Conservation (phyloP, 1,140 invertebrate genomes). For the Helicoverpa armigera region DNA sequence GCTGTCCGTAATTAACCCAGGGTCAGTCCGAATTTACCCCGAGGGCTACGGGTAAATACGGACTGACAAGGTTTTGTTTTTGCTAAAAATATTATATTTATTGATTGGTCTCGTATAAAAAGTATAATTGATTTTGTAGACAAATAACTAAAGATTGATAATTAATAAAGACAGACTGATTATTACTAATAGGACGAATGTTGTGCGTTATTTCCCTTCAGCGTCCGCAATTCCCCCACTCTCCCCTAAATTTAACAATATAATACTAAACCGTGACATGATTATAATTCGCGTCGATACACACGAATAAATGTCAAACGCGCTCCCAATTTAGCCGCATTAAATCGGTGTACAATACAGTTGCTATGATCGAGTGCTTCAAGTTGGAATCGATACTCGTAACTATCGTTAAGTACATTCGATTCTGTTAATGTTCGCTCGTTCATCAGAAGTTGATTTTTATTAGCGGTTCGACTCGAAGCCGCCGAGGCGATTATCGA, state of each 20-base stretch:
- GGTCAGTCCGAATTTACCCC: too few species aligned
- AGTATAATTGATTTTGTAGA: too few species aligned
- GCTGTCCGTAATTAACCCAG: too few species aligned
- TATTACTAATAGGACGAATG: too few species aligned
- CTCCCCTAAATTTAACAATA: neutral
- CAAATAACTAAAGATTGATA: too few species aligned
- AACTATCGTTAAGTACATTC: neutral
- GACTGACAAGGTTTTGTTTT: too few species aligned
- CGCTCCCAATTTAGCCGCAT: neutral
- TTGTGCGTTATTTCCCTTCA: too few species aligned
- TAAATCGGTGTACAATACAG: neutral
- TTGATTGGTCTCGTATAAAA: too few species aligned
- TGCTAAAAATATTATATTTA: too few species aligned
- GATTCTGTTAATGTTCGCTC: neutral
- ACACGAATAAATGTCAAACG: neutral
- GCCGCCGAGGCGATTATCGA: slow-evolving; percentile 46
- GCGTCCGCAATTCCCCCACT: too few species aligned
- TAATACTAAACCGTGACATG: neutral
- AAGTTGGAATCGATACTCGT: neutral
- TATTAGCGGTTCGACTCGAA: slow-evolving; percentile 44
- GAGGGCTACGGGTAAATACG: too few species aligned
- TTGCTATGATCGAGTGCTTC: neutral
- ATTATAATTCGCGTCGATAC: neutral
- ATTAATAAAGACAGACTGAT: too few species aligned
- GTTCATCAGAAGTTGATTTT: slow-evolving; percentile 44